Percentiles rank a stretch among this genome's conserved stretches.
Evolutionary conservation across 2,113 vertebrate species (phyloP).

Genomic region (Nicator chloris): DNA sequence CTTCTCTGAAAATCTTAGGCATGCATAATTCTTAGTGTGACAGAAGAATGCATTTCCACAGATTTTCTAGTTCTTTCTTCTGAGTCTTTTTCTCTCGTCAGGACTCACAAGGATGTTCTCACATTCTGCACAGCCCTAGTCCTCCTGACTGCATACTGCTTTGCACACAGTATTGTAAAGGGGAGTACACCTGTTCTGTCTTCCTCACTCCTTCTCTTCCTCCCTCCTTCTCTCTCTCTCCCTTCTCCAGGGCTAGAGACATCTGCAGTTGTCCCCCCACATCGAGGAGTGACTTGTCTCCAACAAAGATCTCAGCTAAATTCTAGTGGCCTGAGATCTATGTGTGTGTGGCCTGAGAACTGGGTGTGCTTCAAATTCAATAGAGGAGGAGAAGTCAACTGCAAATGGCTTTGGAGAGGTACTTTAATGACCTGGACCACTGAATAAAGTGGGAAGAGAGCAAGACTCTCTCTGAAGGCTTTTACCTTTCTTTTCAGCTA

Average conservation of each 20-base stretch:
- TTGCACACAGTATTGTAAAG: not conserved
- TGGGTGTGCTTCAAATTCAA: not conserved
- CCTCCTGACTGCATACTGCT: not conserved
- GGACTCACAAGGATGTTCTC: not conserved
- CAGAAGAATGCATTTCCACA: not conserved
- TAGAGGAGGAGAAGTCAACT: not conserved
- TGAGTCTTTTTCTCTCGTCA: not conserved
- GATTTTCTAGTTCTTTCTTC: not conserved
- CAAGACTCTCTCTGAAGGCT: not conserved
- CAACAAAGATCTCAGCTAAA: not conserved
- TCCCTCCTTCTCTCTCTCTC: fast-evolving
- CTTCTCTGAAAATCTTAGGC: not conserved
- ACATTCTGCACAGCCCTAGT: not conserved
- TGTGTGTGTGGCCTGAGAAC: too few species aligned
- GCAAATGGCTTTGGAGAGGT: not conserved
- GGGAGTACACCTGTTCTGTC: not conserved
- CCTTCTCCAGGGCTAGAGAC: not conserved
- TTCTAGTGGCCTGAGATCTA: not conserved
- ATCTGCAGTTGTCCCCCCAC: not conserved
- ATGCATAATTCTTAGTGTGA: not conserved
- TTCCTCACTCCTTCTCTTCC: not conserved
- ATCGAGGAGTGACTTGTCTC: not conserved
- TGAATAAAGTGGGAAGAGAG: not conserved
- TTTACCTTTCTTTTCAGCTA: not conserved
- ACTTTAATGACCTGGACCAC: not conserved